Percentiles rank a stretch among this genome's conserved stretches.
These are phyloP conservation scores for Eupithecia pulchellata DNA, from an alignment of 2,888 invertebrate species.

Conservation along the genomic window DNA sequence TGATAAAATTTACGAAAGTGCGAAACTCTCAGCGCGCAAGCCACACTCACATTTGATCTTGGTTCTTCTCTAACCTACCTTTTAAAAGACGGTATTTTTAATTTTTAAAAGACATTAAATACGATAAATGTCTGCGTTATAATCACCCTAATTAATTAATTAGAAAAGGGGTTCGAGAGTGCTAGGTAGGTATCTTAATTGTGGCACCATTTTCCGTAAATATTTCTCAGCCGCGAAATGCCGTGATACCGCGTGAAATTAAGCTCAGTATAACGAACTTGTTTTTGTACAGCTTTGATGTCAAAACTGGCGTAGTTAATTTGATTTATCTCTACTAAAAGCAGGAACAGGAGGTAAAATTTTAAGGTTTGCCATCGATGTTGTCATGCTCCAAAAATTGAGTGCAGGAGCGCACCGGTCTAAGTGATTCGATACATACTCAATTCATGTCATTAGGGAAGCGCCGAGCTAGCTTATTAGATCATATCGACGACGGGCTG, in stretches of 20 bases:
- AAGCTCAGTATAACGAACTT: conserved; percentile 75
- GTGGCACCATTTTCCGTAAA: conserved; percentile 69
- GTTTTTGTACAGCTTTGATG: conserved; percentile 77
- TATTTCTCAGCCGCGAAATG: conserved; percentile 72
- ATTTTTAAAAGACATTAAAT: conserved; percentile 52
- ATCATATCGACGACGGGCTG: conserved; percentile 71
- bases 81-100: neutral
- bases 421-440: conserved; percentile 85
- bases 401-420: conserved; percentile 79
- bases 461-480: conserved; percentile 80
- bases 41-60: no score
- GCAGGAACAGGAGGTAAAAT: conserved; percentile 75
- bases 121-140: conserved; percentile 70
- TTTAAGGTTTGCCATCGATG: conserved; percentile 80
- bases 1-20: no score
- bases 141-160: conserved; percentile 79
- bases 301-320: conserved; percentile 79
- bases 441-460: conserved; percentile 84
- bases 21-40: no score
- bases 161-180: conserved; percentile 62
- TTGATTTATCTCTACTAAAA: conserved; percentile 81
- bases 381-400: conserved; percentile 75
- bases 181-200: conserved; percentile 48
- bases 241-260: conserved; percentile 74
- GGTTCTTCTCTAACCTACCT: neutral